Base-by-base conservation (phyloP, 1,140 invertebrate genomes). In the Sitobion miscanthi region DNA sequence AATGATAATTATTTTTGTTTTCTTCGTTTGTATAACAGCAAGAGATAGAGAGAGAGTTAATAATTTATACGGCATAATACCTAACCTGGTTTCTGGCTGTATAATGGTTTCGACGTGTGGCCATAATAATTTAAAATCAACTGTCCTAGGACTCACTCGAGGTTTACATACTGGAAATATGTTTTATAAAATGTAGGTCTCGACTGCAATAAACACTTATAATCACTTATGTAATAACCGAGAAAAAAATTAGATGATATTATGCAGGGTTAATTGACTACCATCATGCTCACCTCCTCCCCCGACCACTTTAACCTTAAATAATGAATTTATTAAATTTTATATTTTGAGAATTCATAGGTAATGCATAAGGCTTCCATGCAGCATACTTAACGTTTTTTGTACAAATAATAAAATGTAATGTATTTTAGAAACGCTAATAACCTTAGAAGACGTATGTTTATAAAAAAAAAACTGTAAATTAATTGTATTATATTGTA, bases 1-100 rank as follows among this genome's bases (percentile, higher is more conserved):
- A 77, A 77, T 77, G n/a, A 77, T 77, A 6, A 77, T 77, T 77
- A 77, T 77, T 77, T 77, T 77, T n/a, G 62, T n/a, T 77, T n/a
- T n/a, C 62, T 77, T 69, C 30, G n/a, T n/a, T n/a, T 77, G 17
- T 77, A n/a, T 17, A 77, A 77, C 14, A 77, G 14, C 62, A 77
- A 77, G 30, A n/a, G n/a, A 17, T 14, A 69, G 30, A 69, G 20
- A 69, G 30, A n/a, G 30, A n/a, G 30, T 17, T n/a, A 62, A 62
- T 69, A n/a, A 69, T 30, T 69, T n/a, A 69, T n/a, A n/a, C 62
- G 30, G 30, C 30, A n/a, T 77, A 77, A 77, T 77, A 77, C 5
- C 14, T 77, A 77, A 77, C 62, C 62, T 77, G 62, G 62, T 77
- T 77, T n/a, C 62, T 77, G n/a, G n/a, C n/a, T n/a, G 14, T 35